Evolutionary conservation across 1,140 invertebrate genomes (phyloP).

Genomic region (Neelides sp.): DNA sequence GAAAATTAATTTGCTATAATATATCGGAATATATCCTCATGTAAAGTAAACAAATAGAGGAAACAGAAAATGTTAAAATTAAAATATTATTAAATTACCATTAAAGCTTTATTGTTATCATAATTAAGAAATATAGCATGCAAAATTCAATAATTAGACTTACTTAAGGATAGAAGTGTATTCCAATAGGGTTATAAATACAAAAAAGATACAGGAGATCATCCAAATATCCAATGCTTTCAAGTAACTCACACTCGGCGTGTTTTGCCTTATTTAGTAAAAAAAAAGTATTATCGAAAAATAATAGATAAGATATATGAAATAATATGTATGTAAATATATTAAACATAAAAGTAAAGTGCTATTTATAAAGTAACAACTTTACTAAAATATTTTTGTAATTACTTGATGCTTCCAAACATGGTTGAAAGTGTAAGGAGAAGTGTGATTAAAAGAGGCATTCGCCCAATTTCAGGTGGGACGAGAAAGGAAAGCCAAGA

Average conservation of each 20-base stretch:
- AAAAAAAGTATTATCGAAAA: conserved; percentile 4
- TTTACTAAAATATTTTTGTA: not conserved
- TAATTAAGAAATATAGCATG: too few species aligned
- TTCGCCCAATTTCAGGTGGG: conserved; percentile 47
- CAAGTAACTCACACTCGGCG: conserved; percentile 47
- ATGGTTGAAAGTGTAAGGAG: conserved; percentile 48
- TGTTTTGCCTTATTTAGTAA: too few species aligned
- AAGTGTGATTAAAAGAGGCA: conserved; percentile 47
- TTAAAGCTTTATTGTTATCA: too few species aligned
- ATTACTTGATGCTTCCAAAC: conserved; percentile 48
- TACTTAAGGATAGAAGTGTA: conserved; percentile 49
- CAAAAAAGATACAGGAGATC: conserved; percentile 55
- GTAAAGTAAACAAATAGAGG: too few species aligned
- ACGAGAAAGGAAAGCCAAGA: conserved; percentile 52
- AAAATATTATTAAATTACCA: too few species aligned
- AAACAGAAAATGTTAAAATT: too few species aligned
- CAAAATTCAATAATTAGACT: too few species aligned
- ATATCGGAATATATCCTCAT: too few species aligned
- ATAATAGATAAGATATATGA: not conserved
- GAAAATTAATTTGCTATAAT: too few species aligned
- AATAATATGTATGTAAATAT: too few species aligned
- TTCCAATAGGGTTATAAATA: conserved; percentile 56
- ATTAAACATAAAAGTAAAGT: too few species aligned
- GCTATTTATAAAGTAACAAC: not conserved
- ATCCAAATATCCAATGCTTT: conserved; percentile 61